phyloP scores from a whole-genome alignment of 2,797 vertebrate genomes.

The Ataeniobius toweri region DNA sequence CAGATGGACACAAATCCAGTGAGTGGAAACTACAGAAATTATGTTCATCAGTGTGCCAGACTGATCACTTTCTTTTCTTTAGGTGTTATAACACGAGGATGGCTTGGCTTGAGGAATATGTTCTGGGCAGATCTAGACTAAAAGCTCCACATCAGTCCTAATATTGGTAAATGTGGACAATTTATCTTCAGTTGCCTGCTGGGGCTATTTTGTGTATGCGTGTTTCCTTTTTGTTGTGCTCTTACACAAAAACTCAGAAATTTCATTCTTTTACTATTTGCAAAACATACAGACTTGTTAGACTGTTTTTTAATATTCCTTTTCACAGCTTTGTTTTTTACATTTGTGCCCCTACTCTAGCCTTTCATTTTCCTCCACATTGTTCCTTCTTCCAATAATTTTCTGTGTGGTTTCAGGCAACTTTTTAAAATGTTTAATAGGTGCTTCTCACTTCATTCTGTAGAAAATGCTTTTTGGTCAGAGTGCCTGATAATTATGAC shows the following conservation, averaged over 20 bases:
- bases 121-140: constrained; percentile 32
- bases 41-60: constrained; percentile 1
- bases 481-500: background rate
- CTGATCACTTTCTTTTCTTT: constrained; percentile 25
- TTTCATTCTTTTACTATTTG: background rate
- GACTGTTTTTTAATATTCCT: background rate
- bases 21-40: constrained; percentile 11
- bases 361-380: background rate
- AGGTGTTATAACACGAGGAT: constrained; percentile 37
- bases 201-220: background rate
- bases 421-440: constrained; percentile 35
- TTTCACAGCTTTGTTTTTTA: background rate
- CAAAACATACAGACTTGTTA: background rate
- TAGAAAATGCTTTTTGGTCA: constrained; percentile 6
- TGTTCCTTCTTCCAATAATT: constrained; percentile 12
- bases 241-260: background rate
- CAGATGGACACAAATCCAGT: constrained; percentile 9
- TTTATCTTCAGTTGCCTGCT: constrained; percentile 46
- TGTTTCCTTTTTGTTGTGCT: background rate
- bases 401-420: constrained; percentile 11
- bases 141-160: constrained; percentile 39
- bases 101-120: constrained; percentile 14
- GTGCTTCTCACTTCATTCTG: background rate
- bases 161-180: constrained; percentile 38
- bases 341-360: background rate